phyloP scores from a whole-genome alignment of 2,888 invertebrate species.

The Ormyrus labotus region DNA sequence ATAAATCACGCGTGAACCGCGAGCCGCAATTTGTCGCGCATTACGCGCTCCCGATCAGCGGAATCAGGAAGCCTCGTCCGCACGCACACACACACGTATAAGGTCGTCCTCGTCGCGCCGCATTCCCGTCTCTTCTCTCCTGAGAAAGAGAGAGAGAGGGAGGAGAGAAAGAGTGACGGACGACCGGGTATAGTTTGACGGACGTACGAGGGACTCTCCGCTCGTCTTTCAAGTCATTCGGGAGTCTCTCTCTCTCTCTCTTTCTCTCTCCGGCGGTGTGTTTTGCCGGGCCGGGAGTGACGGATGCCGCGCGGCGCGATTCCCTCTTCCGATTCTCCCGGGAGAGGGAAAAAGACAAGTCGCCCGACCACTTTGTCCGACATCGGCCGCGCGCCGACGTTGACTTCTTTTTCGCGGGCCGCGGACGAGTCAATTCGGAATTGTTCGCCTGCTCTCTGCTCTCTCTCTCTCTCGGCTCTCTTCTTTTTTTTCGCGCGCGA shows the following conservation, averaged over 20 bases:
- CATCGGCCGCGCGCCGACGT: conserved; percentile 20
- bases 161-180: conserved; percentile 28
- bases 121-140: too few relatives aligned
- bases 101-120: too few relatives aligned
- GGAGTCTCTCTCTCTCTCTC: neutral
- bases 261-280: neutral
- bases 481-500: neutral
- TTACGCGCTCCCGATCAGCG: conserved; percentile 27
- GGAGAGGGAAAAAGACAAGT: conserved; percentile 60
- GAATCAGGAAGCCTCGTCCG: conserved; percentile 25
- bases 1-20: conserved; percentile 45
- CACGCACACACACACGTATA: neutral
- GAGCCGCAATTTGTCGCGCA: conserved; percentile 47
- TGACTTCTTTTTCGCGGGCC: conserved; percentile 45
- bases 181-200: conserved; percentile 15
- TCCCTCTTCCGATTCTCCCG: neutral
- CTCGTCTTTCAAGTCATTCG: conserved; percentile 25
- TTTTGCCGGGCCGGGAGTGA: conserved; percentile 45
- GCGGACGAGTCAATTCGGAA: conserved; percentile 49
- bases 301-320: conserved; percentile 27
- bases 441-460: neutral
- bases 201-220: conserved; percentile 22
- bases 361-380: conserved; percentile 72
- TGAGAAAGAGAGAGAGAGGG: neutral
- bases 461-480: neutral